Base-by-base conservation (phyloP, 2,113 vertebrate species). In the Tachuris rubrigastra region DNA sequence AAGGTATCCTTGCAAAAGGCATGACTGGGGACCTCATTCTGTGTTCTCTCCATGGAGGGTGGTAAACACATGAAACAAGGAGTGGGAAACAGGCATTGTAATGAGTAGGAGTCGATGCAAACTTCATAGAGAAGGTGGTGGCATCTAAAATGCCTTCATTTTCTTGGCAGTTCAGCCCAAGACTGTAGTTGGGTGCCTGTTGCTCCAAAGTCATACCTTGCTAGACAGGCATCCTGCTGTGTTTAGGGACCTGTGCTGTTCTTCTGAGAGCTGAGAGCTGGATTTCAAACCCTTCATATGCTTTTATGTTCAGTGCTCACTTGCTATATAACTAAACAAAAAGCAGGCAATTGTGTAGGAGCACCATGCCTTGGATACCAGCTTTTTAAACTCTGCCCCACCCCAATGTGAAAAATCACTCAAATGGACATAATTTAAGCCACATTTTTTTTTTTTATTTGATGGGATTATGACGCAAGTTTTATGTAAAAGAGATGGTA, bases 21-120 rank as follows among this genome's bases (percentile, higher is more conserved):
- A 0, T 4, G 6, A 17, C 50, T 71, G 55, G 24, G 10, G 46
- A 14, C 42, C 28, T 74, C 3, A 0, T 66, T 58, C n/a, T 52
- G 27, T 0, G 0, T 44, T 73, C 46, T 53, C 6, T 13, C 37
- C 1, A 0, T 0, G 14, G 28, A 46, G 30, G 25, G 52, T 90
- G 25, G 35, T 46, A 47, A 82, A 15, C 19, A 2, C 8, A 0
- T 46, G 44, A 42, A 86, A 46, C 1, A 2, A 55, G 20, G 65
- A 68, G 28, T 28, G 44, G 41, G 49, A 69, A 85, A 47, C 1
- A 4, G 8, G 22, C 6, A 7, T 56, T 52, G 33, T 16, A 25
- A 21, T 14, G 46, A 37, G 13, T n/a, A 66, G 47, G 42, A 82
- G 35, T 52, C 37, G 21, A 1, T 37, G 59, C 52, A 67, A 0